Base-by-base conservation (phyloP, 2,888 invertebrate species). In the Girardia tigrina region DNA sequence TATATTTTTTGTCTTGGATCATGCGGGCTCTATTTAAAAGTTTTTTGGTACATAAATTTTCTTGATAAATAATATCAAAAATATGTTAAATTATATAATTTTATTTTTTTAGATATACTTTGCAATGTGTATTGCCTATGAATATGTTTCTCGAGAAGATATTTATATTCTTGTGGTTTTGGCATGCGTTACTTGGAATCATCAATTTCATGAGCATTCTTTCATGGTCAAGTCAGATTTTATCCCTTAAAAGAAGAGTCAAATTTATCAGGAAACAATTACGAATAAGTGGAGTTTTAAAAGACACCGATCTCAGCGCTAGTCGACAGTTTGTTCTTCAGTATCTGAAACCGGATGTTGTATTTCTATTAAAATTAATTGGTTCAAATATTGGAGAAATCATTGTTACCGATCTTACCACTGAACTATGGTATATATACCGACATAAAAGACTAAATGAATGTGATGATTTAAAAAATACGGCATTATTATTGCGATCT, bases 301-400 rank as follows among this genome's bases (percentile, higher is more conserved):
- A 56, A 16, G 56, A 56, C 23, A 56, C 56, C 4, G 56, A 56
- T 56, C n/a, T 56, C 8, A 56, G 56, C 23, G 56, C 56, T 12
- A 56, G 56, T 16, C 56, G 56, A 56, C 56, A 56, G n/a, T 72
- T 72, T 72, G 72, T 72, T 16, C 29, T 29, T 28, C 28, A 72
- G 23, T 29, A 72, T 29, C n/a, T 72, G 8, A 28, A 29, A 28
- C 72, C 29, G 20, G 72, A 72, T 72, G 72, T 28, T 16, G 23
- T 72, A 14, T 29, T 72, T 23, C 28, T 72, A 14, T 26, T 72
- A n/a, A 72, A 29, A n/a, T 16, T 72, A 4, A 72, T 72, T 23
- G 28, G 29, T 16, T 29, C 26, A 28, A 72, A 72, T 72, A 29
- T 29, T 16, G 23, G 72, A 6, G 72, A 72, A 28, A 28, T 72